Conservation (phyloP, 2,888 invertebrate genomes). For the Drosophila paucipuncta region DNA sequence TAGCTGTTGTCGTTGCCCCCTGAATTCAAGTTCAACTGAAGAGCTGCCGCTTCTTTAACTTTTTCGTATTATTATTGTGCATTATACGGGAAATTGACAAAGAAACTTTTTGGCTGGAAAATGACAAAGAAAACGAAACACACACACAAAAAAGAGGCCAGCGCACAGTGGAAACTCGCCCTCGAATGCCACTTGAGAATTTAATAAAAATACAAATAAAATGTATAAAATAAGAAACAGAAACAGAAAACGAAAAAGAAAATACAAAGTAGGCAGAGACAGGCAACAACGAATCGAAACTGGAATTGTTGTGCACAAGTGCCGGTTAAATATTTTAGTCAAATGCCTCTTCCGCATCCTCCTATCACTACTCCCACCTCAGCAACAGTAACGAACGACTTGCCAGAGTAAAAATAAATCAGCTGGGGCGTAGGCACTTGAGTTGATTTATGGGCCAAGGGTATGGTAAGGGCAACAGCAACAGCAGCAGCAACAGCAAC, state of each 20-base stretch:
- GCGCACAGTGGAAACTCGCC: conserved; percentile 52
- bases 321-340: conserved; percentile 80
- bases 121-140: conserved; percentile 59
- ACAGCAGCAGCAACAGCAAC: not conserved
- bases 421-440: conserved; percentile 80
- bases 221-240: conserved; percentile 1
- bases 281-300: conserved; percentile 52
- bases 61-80: conserved; percentile 63
- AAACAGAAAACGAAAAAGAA: conserved; percentile 8
- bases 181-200: conserved; percentile 80
- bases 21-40: conserved; percentile 68
- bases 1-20: conserved; percentile 18
- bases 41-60: conserved; percentile 57
- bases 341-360: conserved; percentile 53
- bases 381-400: conserved; percentile 42
- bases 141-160: conserved; percentile 6
- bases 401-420: conserved; percentile 71
- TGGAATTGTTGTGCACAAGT: conserved; percentile 77
- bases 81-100: conserved; percentile 80
- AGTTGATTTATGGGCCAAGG: conserved; percentile 74
- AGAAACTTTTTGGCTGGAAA: conserved; percentile 72
- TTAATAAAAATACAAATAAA: conserved; percentile 65
- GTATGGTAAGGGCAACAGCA: conserved; percentile 52
- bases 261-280: conserved; percentile 8
- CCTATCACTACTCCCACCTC: not conserved